Percentiles rank a stretch among this genome's conserved stretches.
phyloP scores from a whole-genome alignment of 1,140 invertebrate species.

The Homalodisca vitripennis region DNA sequence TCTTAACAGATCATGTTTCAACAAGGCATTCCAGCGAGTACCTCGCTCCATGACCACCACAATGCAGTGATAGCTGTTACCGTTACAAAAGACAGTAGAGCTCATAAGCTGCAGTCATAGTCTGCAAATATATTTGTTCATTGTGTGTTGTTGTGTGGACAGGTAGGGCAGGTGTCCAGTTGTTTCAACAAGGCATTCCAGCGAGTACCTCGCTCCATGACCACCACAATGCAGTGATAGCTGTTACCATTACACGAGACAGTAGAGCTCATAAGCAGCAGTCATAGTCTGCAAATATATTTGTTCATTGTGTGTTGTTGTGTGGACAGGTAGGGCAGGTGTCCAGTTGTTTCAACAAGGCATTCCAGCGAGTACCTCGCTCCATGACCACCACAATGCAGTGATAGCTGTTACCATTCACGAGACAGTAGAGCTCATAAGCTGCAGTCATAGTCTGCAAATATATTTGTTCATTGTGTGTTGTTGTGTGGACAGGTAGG shows the following conservation, averaged over 20 bases:
- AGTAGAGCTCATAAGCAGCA: slow-evolving; percentile 35
- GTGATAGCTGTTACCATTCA: slow-evolving; percentile 43
- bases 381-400: slow-evolving; percentile 67
- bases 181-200: slow-evolving; percentile 93
- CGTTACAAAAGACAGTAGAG: slow-evolving; percentile 30
- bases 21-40: slow-evolving; percentile 85
- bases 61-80: slow-evolving; percentile 47
- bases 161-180: slow-evolving; percentile 69
- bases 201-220: slow-evolving; percentile 73
- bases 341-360: slow-evolving; percentile 93
- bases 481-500: too few relatives aligned
- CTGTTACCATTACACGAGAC: too few relatives aligned
- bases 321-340: slow-evolving; percentile 68
- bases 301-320: slow-evolving; percentile 90
- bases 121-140: slow-evolving; percentile 64
- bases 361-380: slow-evolving; percentile 78
- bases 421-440: too few relatives aligned
- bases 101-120: slow-evolving; percentile 45
- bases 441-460: too few relatives aligned
- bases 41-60: slow-evolving; percentile 72
- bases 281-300: slow-evolving; percentile 54
- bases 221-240: slow-evolving; percentile 53
- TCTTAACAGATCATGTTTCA: too few relatives aligned
- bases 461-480: too few relatives aligned
- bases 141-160: too few relatives aligned